Conservation (phyloP, 2,888 invertebrate genomes). For the Polydesmus complanatus region DNA sequence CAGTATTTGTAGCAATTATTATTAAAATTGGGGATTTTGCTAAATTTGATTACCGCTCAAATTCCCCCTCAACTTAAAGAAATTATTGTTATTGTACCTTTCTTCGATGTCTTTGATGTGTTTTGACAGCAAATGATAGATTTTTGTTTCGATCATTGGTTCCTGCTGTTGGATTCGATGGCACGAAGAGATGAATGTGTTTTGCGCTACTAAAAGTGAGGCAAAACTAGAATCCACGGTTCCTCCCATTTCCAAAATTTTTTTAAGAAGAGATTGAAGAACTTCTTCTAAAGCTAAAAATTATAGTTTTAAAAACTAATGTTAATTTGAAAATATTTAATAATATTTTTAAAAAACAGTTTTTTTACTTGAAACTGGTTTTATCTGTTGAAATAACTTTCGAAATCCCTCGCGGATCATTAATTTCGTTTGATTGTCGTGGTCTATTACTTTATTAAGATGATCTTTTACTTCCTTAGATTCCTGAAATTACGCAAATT, state of each 20-base stretch:
- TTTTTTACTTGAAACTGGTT: constrained; percentile 28
- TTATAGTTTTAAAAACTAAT: not conserved
- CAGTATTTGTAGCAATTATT: too few species aligned
- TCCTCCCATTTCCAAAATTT: constrained; percentile 19
- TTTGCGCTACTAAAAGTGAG: constrained; percentile 44
- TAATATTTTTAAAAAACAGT: not conserved
- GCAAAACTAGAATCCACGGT: constrained; percentile 22
- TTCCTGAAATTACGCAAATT: too few species aligned
- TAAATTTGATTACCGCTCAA: too few species aligned
- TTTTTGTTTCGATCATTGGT: constrained; percentile 1
- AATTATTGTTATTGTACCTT: not conserved
- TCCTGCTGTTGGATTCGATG: constrained; percentile 50
- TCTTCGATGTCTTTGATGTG: constrained; percentile 1
- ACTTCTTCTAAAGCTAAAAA: constrained; percentile 17
- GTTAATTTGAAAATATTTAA: not conserved
- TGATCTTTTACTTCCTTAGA: constrained; percentile 34
- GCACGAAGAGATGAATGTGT: constrained; percentile 50
- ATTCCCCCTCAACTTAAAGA: too few species aligned
- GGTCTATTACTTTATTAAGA: constrained; percentile 40
- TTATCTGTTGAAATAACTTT: constrained; percentile 21
- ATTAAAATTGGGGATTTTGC: too few species aligned
- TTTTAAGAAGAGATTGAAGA: constrained; percentile 19
- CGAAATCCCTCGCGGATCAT: constrained; percentile 38
- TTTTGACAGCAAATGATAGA: not conserved
- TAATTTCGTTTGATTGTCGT: constrained; percentile 41